These are phyloP conservation scores for Thamnaconus septentrionalis DNA, from an alignment of 2,113 vertebrate genomes.

Conservation along the genomic window DNA sequence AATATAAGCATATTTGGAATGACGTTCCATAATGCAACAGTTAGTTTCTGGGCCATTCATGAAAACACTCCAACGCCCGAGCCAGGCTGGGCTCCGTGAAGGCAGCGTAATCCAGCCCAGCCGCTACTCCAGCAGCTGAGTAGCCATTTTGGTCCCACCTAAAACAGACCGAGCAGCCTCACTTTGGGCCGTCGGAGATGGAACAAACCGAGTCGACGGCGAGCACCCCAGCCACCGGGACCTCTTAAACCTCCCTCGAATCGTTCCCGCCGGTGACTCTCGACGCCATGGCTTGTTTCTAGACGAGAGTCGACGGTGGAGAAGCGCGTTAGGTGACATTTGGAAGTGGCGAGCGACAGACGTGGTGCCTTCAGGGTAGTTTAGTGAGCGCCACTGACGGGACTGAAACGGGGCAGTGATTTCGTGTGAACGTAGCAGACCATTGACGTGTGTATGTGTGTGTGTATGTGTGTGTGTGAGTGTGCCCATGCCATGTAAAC, in stretches of 20 bases:
- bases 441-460: too few species aligned
- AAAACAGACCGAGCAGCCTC: conserved; percentile 59
- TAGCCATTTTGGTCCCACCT: conserved; percentile 92
- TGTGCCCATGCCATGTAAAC: conserved; percentile 21
- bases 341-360: conserved; percentile 50
- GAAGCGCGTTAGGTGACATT: neutral
- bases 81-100: conserved; percentile 39
- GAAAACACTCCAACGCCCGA: conserved; percentile 6
- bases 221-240: conserved; percentile 26
- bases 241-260: conserved; percentile 19
- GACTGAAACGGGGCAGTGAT: conserved; percentile 36
- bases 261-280: neutral
- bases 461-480: neutral
- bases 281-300: conserved; percentile 32
- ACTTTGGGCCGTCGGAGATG: conserved; percentile 67
- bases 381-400: conserved; percentile 39
- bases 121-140: conserved; percentile 67
- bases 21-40: neutral
- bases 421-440: neutral
- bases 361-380: conserved; percentile 39
- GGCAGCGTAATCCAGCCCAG: conserved; percentile 66
- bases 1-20: neutral
- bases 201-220: conserved; percentile 66
- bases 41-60: neutral
- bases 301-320: conserved; percentile 3